phyloP scores from a whole-genome alignment of 2,888 invertebrate species.

The Apamea epomidion region DNA sequence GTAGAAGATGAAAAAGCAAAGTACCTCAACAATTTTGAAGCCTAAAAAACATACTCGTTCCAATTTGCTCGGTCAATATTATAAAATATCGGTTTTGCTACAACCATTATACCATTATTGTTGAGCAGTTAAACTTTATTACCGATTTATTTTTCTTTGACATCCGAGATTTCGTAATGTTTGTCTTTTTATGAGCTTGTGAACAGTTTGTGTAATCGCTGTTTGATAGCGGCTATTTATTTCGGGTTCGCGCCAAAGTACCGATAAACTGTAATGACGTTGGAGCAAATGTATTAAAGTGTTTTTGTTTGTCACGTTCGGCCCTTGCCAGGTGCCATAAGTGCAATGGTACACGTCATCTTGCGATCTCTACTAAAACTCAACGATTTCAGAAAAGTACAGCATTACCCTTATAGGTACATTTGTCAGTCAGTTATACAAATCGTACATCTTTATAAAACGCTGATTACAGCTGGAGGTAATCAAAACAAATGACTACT shows the following conservation, averaged over 20 bases:
- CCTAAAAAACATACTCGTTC: not conserved
- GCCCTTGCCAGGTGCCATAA: constrained; percentile 49
- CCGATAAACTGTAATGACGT: constrained; percentile 84
- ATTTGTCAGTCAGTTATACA: constrained; percentile 19
- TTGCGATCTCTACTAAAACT: not conserved
- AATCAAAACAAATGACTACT: constrained; percentile 63
- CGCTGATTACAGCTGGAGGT: constrained; percentile 41
- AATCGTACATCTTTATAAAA: constrained; percentile 29
- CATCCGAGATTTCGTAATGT: constrained; percentile 84
- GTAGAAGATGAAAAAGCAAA: not conserved
- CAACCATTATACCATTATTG: constrained; percentile 77
- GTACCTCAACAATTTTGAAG: constrained; percentile 7
- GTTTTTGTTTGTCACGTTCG: constrained; percentile 72
- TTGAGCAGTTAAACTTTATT: constrained; percentile 79
- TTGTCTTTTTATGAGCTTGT: constrained; percentile 85
- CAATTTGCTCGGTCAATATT: constrained; percentile 50
- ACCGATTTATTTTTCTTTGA: constrained; percentile 84
- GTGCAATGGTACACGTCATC: constrained; percentile 36
- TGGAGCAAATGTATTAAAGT: constrained; percentile 78
- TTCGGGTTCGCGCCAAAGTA: constrained; percentile 79
- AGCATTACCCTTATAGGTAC: not conserved
- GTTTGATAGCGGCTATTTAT: constrained; percentile 86
- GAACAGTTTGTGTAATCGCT: constrained; percentile 86
- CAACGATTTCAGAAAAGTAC: not conserved
- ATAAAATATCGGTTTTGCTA: constrained; percentile 68